A percentile compares a stretch with the other conserved stretches of the same genome.
Conservation (phyloP, 2,797 vertebrate species). For the Cetoscarus ocellatus region DNA sequence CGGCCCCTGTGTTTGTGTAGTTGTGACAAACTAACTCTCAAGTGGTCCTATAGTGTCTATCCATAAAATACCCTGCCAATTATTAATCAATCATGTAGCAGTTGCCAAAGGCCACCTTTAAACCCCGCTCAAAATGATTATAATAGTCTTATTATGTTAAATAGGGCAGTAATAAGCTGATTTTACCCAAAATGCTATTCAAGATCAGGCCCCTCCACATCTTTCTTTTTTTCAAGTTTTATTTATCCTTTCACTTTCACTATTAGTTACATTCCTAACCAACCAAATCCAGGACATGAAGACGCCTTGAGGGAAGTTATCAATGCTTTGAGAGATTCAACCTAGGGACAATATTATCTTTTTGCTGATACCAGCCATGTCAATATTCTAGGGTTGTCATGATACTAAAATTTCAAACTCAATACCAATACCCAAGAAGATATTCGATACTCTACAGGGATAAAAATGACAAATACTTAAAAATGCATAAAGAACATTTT, state of each 20-base stretch:
- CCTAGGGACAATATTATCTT: background rate
- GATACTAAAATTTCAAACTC: no score
- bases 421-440: no score
- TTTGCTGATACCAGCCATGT: no score
- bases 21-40: background rate
- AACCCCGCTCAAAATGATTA: slow-evolving; percentile 6
- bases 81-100: background rate
- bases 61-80: background rate
- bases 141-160: background rate
- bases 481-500: no score
- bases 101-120: background rate
- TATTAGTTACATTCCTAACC: background rate
- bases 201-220: slow-evolving; percentile 52
- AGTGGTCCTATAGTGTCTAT: background rate
- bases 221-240: background rate
- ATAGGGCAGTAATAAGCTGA: slow-evolving; percentile 6
- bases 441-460: no score
- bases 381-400: no score
- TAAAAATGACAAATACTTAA: no score
- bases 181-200: slow-evolving; percentile 49
- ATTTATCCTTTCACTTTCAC: slow-evolving; percentile 32
- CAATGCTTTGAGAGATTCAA: background rate
- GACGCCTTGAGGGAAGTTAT: background rate
- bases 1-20: background rate
- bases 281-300: no score